Conservation (phyloP, 2,797 vertebrate species). For the Molossus molossus region DNA sequence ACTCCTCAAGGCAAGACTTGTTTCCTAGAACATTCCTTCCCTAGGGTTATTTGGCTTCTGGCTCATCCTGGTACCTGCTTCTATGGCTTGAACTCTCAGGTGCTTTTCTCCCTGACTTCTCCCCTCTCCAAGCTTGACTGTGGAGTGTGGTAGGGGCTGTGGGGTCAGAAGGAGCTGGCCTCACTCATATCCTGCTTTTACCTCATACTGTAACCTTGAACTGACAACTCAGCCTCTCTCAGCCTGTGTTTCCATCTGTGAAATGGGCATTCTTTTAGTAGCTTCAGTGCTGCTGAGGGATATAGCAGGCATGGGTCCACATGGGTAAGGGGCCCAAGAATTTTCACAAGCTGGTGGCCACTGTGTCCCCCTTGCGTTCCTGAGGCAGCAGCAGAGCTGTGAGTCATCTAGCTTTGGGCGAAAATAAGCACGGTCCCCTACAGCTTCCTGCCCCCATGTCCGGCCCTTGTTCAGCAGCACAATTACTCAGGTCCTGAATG, state of each 20-base stretch:
- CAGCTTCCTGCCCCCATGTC: constrained; percentile 88
- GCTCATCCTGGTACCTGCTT: not conserved
- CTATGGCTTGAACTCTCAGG: not conserved
- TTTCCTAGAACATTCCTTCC: not conserved
- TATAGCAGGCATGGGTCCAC: not conserved
- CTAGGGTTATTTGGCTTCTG: not conserved
- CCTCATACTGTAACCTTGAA: not conserved
- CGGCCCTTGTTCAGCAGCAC: constrained; percentile 83
- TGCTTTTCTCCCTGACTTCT: not conserved
- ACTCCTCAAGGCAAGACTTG: not conserved
- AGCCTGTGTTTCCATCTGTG: not conserved
- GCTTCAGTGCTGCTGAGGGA: not conserved
- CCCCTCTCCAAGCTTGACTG: not conserved
- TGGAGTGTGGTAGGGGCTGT: not conserved
- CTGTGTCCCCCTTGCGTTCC: not conserved
- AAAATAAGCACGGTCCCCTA: constrained; percentile 79
- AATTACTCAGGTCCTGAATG: constrained; percentile 68
- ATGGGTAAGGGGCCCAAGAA: not conserved
- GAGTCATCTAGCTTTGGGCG: constrained; percentile 79
- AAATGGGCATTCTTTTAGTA: not conserved
- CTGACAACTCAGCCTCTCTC: not conserved
- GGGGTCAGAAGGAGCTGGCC: not conserved
- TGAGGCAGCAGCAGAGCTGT: constrained; percentile 22
- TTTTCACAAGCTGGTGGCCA: not conserved
- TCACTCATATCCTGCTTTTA: not conserved